A percentile compares a stretch with the other conserved stretches of the same genome.
Evolutionary conservation across 2,113 vertebrate species (phyloP).

Genomic region (Chinchilla lanigera): DNA sequence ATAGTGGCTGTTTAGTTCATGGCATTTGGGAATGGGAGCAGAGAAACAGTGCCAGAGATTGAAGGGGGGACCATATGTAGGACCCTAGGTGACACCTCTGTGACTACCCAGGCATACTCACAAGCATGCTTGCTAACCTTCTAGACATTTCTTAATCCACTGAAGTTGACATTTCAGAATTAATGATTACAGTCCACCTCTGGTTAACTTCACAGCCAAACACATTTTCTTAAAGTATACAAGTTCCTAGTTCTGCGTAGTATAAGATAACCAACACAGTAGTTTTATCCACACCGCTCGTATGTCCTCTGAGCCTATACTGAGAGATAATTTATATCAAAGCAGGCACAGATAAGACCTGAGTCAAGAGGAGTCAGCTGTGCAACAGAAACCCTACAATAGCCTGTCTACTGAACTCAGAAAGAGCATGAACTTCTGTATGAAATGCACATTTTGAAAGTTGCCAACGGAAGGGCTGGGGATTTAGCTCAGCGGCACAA

Average conservation of each 20-base stretch:
- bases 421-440: not conserved
- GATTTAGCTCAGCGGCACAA: too few species aligned
- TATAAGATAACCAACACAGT: not conserved
- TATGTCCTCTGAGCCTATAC: not conserved
- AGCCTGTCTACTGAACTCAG: not conserved
- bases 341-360: not conserved
- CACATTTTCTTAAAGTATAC: not conserved
- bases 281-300: not conserved
- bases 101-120: not conserved
- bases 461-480: too few species aligned
- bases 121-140: not conserved
- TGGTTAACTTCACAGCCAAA: not conserved
- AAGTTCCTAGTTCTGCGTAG: not conserved
- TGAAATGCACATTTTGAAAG: not conserved
- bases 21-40: not conserved
- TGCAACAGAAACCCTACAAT: not conserved
- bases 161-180: not conserved
- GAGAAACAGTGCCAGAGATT: not conserved
- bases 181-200: not conserved
- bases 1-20: not conserved
- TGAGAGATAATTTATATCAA: not conserved
- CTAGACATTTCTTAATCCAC: not conserved
- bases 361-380: not conserved
- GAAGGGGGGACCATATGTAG: not conserved
- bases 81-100: not conserved